A percentile compares a stretch with the other conserved stretches of the same genome.
These are phyloP conservation scores for Ispidina lecontei DNA, from an alignment of 2,797 vertebrate species.

Conservation along the genomic window DNA sequence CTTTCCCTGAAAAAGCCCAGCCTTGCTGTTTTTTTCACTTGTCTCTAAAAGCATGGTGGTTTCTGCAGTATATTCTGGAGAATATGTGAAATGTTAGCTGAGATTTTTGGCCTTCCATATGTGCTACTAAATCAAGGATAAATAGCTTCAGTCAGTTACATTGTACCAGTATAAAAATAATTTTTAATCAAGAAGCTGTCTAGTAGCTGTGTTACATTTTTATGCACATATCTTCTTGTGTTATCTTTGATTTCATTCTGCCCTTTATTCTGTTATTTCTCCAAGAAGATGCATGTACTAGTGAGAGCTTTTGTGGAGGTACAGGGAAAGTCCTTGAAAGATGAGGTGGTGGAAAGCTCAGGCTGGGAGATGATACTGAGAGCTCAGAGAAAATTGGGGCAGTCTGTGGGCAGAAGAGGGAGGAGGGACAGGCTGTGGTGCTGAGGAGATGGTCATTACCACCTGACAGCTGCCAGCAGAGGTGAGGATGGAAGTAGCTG, in stretches of 20 bases:
- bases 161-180: neutral
- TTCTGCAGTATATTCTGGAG: neutral
- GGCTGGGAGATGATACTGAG: neutral
- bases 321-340: neutral
- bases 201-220: neutral
- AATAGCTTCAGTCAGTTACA: neutral
- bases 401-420: neutral
- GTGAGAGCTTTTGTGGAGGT: fast-evolving
- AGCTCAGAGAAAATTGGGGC: neutral
- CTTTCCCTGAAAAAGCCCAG: fast-evolving
- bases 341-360: fast-evolving
- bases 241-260: neutral
- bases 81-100: neutral
- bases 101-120: neutral
- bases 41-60: fast-evolving
- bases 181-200: neutral
- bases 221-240: fast-evolving
- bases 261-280: neutral
- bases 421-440: neutral
- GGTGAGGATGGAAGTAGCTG: neutral
- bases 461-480: neutral
- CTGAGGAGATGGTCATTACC: neutral
- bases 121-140: neutral
- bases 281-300: fast-evolving
- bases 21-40: neutral